A percentile compares a stretch with the other conserved stretches of the same genome.
These are phyloP conservation scores for Notiomystis cincta DNA, from an alignment of 2,113 vertebrate species.

Conservation along the genomic window DNA sequence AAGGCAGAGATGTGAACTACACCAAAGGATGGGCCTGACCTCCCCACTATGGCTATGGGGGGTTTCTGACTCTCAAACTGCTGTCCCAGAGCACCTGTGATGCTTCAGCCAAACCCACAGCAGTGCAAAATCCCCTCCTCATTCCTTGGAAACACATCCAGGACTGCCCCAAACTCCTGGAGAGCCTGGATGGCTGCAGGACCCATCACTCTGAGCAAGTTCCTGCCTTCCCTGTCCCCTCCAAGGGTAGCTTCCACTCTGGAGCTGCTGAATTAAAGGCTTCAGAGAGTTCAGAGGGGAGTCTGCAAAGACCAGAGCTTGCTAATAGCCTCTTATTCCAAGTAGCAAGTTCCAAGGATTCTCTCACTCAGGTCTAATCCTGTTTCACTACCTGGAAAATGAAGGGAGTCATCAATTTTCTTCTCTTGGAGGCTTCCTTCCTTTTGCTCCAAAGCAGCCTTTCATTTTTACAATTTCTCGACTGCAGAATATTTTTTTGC, in stretches of 20 bases:
- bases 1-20: background rate
- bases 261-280: background rate
- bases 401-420: background rate
- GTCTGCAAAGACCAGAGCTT: background rate
- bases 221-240: background rate
- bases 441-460: background rate
- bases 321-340: background rate
- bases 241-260: background rate
- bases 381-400: background rate
- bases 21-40: background rate
- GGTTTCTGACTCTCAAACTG: background rate
- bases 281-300: background rate
- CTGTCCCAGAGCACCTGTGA: rapidly evolving
- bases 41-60: rapidly evolving
- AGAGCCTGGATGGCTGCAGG: rapidly evolving
- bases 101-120: background rate
- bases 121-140: background rate
- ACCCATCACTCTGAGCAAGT: background rate
- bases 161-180: background rate
- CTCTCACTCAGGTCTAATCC: background rate
- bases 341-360: background rate
- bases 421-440: background rate
- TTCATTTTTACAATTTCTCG: background rate
- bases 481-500: background rate
- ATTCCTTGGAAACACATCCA: background rate